Evolutionary conservation across 1,140 invertebrate genomes (phyloP), one percentile per base, ranked within the genome.

Genomic region (Cydia fagiglandana): DNA sequence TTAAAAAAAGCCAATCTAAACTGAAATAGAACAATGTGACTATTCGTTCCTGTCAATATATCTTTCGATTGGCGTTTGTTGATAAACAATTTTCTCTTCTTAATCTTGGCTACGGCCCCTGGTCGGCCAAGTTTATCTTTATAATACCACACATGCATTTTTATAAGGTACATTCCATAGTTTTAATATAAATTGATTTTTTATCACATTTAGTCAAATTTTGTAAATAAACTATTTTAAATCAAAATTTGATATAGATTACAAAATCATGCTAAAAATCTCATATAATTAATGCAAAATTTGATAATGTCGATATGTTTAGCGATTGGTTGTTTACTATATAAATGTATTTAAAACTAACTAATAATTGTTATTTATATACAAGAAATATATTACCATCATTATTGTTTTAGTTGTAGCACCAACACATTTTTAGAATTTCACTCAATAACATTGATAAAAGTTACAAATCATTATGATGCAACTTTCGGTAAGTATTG

Each of bases 221-320:
- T 61, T 61, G 56, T 61, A 61, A 24, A 61, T 68, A 70, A 34
- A 66, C 34, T 56, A 64, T 53, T 70, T 50, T n/a, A 53, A 61
- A 73, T 66, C 70, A 56, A 75, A 73, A 75, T 53, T 13, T 75
- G 64, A 73, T 75, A 77, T 73, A 74, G 64, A 73, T 73, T 76
- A 75, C 76, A 75, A 64, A 53, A 76, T 24, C 56, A 24, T 61
- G 17, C 56, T 61, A 61, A 24, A 56, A 61, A 61, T 61, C 56
- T 61, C 56, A 61, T 61, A 61, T n/a, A 10, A 61, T 10, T 61
- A 61, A 61, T 61, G 53, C n/a, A 61, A 61, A 61, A 61, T n/a
- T 53, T 53, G 15, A 53, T 53, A 53, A 53, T 24, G 17, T 12
- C 56, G 56, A 61, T 61, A 61, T 61, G 56, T 61, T 61, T 61